Base-by-base conservation (phyloP, 2,797 vertebrate genomes). In the Benthosema pterotum region DNA sequence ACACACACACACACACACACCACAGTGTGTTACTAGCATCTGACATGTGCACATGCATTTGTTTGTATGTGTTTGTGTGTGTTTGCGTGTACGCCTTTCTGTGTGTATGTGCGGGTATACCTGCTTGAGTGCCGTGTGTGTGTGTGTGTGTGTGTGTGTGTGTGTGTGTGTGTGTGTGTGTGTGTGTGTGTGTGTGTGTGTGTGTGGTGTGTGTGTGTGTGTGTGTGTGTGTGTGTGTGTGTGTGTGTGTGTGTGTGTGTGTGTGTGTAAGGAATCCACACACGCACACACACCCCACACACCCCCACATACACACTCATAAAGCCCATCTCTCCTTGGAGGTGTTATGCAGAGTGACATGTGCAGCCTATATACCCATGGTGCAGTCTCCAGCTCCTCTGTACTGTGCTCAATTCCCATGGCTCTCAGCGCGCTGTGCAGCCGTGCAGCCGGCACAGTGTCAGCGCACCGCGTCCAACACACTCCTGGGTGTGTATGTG, bases 381-480 rank as follows among this genome's bases (percentile, higher is more conserved):
- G 74, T 8, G 60, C 58, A 78, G 72, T 43, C 61, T 52, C 63
- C 77, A 49, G 28, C 0, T 17, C 68, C 65, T 72, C 68, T 19
- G 64, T 71, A 65, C 77, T 72, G 61, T 22, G 19, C 43, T 65
- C 63, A 80, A 81, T 83, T 83, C 82, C 83, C 83, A 63, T 68
- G 75, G 81, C 81, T 81, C 75, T 19, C 17, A 47, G 43, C 65
- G 51, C 43, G 61, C 74, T 73, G 74, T 70, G 65, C 63, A 57
- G 72, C 74, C 74, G 74, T 70, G 65, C 63, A 57, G 72, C 63
- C 50, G 62, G 67, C 57, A 80, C 71, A 45, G 65, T 74, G 72
- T 79, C 72, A 66, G 65, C 75, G 73, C 77, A 64, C 82, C 82
- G 78, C 79, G 79, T 79, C 75, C 75, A 59, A 65, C 78, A 78